Percentiles rank a stretch among this genome's conserved stretches.
Evolutionary conservation across 2,888 invertebrate species (phyloP).

Genomic region (Microctonus hyperodae): DNA sequence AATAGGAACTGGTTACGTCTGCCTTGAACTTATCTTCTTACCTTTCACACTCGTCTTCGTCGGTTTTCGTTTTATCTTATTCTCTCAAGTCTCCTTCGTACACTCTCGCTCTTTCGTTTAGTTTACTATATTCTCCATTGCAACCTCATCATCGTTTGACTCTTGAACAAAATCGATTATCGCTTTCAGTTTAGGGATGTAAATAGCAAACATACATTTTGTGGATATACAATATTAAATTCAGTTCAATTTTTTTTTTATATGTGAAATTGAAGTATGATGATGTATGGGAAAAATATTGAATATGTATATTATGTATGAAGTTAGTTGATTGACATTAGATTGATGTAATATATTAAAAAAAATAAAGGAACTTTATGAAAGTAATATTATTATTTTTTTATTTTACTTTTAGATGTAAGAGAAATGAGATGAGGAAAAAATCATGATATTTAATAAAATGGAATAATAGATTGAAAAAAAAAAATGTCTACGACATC

Average conservation of each 20-base stretch:
- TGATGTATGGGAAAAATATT: not conserved
- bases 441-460: not conserved
- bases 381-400: not conserved
- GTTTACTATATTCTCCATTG: not conserved
- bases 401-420: not conserved
- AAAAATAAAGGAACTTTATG: not conserved
- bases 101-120: not conserved
- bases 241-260: not conserved
- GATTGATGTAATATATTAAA: not conserved
- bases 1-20: not conserved
- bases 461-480: not conserved
- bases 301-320: not conserved
- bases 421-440: not conserved
- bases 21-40: not conserved
- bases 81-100: not conserved
- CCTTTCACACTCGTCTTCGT: not conserved
- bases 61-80: not conserved
- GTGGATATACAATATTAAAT: not conserved
- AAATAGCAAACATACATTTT: not conserved
- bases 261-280: not conserved
- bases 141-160: not conserved
- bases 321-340: constrained; percentile 1
- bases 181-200: constrained; percentile 22
- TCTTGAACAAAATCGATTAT: constrained; percentile 23
- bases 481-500: constrained; percentile 17